Percentiles rank a stretch among this genome's conserved stretches.
These are phyloP conservation scores for Nasua narica DNA, from an alignment of 2,797 vertebrate genomes.

Conservation along the genomic window DNA sequence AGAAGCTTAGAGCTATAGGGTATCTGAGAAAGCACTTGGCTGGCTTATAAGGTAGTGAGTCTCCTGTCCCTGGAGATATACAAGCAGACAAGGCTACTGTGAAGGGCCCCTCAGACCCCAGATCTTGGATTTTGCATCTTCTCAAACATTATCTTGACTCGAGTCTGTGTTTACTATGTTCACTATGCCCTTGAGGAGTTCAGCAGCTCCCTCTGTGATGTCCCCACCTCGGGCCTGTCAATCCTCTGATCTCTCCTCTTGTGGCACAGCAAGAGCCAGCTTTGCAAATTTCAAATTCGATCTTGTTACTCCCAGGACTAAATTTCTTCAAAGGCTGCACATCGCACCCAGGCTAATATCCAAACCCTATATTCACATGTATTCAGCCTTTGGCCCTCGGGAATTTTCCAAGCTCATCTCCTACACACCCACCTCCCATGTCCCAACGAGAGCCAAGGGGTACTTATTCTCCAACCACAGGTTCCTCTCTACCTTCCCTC, in stretches of 20 bases:
- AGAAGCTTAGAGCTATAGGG: not conserved
- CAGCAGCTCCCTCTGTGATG: not conserved
- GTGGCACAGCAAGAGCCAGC: not conserved
- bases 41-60: not conserved
- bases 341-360: not conserved
- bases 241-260: not conserved
- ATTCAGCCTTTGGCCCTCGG: not conserved
- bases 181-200: no score
- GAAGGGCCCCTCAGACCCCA: not conserved
- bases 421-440: not conserved
- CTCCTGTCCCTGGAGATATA: not conserved
- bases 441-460: not conserved
- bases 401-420: not conserved
- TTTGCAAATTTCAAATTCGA: not conserved
- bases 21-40: not conserved
- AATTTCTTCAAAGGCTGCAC: not conserved
- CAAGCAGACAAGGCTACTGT: not conserved
- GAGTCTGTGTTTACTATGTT: not conserved
- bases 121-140: not conserved
- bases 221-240: not conserved
- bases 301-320: not conserved
- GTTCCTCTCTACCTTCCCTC: not conserved
- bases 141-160: not conserved
- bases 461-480: not conserved
- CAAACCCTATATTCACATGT: not conserved